Base-by-base conservation (phyloP, 1,140 invertebrate species). In the Gryon sp. region DNA sequence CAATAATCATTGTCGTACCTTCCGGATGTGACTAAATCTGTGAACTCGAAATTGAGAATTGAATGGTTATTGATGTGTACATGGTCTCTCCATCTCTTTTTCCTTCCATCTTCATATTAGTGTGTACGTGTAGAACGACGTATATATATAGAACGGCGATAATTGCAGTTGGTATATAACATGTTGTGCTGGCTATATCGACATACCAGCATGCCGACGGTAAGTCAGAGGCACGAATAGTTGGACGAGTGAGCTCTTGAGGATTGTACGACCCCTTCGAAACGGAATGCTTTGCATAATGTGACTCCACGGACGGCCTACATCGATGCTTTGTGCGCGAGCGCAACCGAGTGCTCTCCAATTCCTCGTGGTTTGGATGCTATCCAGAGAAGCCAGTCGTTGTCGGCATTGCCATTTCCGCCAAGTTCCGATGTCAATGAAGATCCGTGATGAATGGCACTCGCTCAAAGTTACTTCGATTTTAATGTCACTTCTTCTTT, bases 271-370 rank as follows among this genome's bases (percentile, higher is more conserved):
- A 79, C 65, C 66, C 79, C 79, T 76, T 53, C 75, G 72, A 78
- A 83, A 83, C 76, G 82, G 78, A 85, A 85, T 84, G 84, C 83
- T 84, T 84, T 83, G 82, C 84, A 86, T 85, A 84, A 85, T 86
- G 80, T 77, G 79, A 83, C 79, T 79, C 76, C 69, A 43, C 79
- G 80, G 74, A 80, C 77, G 74, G 80, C 77, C 72, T 75, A 75
- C 55, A 75, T 75, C 48, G 48, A 36, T 24, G 70, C 60, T 81
- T 81, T 82, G 75, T 79, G 73, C 48, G 65, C 57, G 70, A 72
- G 74, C 80, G 77, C 55, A 59, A 40, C 30, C 45, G 40, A 40
- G 32, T 75, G 78, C 76, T 83, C 75, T 81, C 66, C 72, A 83
- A 83, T 85, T 84, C 59, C 82, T 76, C 32, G 79, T 22, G 79